phyloP scores from a whole-genome alignment of 2,113 vertebrate species.

The Gadus chalcogrammus region DNA sequence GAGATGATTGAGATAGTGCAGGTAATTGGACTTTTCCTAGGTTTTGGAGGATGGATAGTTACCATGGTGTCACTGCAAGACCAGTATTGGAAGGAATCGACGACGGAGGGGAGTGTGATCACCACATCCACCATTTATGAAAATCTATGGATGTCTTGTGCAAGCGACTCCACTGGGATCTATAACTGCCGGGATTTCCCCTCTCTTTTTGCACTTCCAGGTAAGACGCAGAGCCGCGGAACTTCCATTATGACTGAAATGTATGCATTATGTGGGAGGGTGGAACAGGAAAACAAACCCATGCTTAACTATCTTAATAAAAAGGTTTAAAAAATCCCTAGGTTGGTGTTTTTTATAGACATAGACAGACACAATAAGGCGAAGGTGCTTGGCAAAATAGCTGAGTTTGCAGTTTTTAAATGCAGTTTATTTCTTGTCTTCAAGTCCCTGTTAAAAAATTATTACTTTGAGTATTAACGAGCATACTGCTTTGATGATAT shows the following conservation, averaged over 20 bases:
- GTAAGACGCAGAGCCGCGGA: slow-evolving; percentile 56
- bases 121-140: slow-evolving; percentile 81
- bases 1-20: slow-evolving; percentile 70
- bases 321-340: neutral
- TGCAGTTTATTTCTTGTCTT: no score
- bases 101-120: slow-evolving; percentile 78
- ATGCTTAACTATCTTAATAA: neutral
- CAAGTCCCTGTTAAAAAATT: no score
- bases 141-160: slow-evolving; percentile 90
- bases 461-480: no score
- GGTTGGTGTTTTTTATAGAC: neutral
- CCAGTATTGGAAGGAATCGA: slow-evolving; percentile 75
- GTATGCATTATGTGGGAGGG: neutral
- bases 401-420: slow-evolving; percentile 33
- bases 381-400: neutral
- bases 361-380: neutral
- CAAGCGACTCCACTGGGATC: slow-evolving; percentile 80
- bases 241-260: neutral
- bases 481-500: no score
- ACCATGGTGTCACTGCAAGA: slow-evolving; percentile 74
- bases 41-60: slow-evolving; percentile 72
- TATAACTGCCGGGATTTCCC: slow-evolving; percentile 84
- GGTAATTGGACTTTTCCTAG: slow-evolving; percentile 72
- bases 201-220: slow-evolving; percentile 83
- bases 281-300: neutral